These are phyloP conservation scores for Conomelus anceps DNA, from an alignment of 2,888 invertebrate genomes.

Conservation along the genomic window DNA sequence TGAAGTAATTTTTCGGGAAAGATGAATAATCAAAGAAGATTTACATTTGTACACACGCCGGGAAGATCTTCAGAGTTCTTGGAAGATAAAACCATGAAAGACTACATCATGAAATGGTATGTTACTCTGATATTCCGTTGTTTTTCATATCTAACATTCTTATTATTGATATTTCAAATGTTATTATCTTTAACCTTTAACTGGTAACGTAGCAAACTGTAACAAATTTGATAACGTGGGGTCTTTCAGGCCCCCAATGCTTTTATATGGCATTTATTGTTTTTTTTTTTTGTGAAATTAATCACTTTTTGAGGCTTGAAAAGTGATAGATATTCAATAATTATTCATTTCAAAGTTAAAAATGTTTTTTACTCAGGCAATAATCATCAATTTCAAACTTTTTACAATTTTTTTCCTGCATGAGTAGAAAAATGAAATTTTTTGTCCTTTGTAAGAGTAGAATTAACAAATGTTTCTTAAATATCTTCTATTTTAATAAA, in stretches of 20 bases:
- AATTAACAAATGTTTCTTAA: too few relatives aligned
- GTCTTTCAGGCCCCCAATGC: background rate
- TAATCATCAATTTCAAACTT: too few relatives aligned
- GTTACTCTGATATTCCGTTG: too few relatives aligned
- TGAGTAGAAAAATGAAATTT: too few relatives aligned
- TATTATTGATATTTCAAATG: too few relatives aligned
- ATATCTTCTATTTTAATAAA: background rate
- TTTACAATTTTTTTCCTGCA: too few relatives aligned
- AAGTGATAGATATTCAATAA: too few relatives aligned
- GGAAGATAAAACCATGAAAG: background rate
- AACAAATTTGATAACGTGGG: conserved; percentile 4
- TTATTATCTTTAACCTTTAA: background rate
- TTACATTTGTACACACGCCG: background rate
- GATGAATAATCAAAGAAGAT: background rate
- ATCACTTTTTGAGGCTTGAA: background rate
- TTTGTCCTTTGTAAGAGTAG: too few relatives aligned
- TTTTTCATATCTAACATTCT: too few relatives aligned
- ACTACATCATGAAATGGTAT: background rate
- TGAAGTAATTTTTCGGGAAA: background rate
- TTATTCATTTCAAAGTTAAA: background rate
- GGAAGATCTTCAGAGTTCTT: background rate
- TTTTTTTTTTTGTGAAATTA: background rate
- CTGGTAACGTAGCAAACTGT: background rate
- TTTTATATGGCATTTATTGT: background rate
- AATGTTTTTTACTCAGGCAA: background rate